phyloP scores from a whole-genome alignment of 2,797 vertebrate genomes.

The Hephaestus fuliginosus region DNA sequence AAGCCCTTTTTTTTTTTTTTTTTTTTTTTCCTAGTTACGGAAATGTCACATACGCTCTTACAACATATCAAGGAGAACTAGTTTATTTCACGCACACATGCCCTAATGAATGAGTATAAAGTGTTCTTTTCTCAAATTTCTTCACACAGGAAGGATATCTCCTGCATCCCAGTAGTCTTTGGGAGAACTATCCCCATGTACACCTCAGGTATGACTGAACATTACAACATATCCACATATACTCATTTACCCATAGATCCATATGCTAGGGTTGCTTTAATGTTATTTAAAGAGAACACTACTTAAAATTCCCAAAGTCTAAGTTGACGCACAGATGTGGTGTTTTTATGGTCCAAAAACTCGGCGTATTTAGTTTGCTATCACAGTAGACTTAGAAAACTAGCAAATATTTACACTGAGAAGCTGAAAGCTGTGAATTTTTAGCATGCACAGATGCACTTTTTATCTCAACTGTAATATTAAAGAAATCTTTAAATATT shows the following conservation, averaged over 20 bases:
- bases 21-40: background rate
- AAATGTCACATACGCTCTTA: background rate
- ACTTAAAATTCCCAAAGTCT: background rate
- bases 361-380: background rate
- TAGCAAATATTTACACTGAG: background rate
- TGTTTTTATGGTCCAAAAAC: background rate
- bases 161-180: conserved; percentile 93
- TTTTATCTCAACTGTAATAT: no score
- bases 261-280: background rate
- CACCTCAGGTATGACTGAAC: conserved; percentile 89
- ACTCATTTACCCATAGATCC: background rate
- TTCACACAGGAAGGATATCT: conserved; percentile 92
- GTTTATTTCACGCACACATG: background rate
- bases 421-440: background rate
- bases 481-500: background rate
- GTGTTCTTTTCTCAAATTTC: background rate
- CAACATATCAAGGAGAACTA: background rate
- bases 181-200: conserved; percentile 98
- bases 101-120: background rate
- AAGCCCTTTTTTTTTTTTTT: no score
- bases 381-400: background rate
- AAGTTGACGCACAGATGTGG: background rate
- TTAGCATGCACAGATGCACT: background rate
- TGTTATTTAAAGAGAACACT: background rate
- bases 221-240: background rate